Evolutionary conservation across 1,140 invertebrate genomes (phyloP), one percentile per base, ranked within the genome.

Genomic region (Rhopalosiphum maidis): DNA sequence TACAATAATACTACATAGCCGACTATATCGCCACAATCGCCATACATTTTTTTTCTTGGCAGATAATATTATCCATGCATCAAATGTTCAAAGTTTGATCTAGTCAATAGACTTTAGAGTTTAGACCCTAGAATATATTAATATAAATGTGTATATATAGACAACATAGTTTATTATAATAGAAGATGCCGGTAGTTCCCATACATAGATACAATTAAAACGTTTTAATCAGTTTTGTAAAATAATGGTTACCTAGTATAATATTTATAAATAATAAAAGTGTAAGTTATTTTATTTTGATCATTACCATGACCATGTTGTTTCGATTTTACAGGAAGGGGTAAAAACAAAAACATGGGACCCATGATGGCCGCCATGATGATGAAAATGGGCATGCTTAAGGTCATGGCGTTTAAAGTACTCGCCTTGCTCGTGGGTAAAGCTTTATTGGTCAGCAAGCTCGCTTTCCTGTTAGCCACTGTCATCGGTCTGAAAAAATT

Each of bases 401-500:
- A 97, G 54, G 97, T 97, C 68, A 94, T 98, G 25, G 96, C 97
- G 3, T 97, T 98, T 95, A 98, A 98, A 94, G 97, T 97, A 21
- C 95, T 98, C 2, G 97, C 97, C n/a, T 95, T 98, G 8, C 96
- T 98, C 51, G 97, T 98, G 8, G 97, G 97, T 94, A 98, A 98
- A 95, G 97, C 97, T 48, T 96, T 98, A 0, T 96, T 98, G 2
- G 96, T 98, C 18, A 97, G 97, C 90, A 98, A 98, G 96, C 97
- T 98, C 82, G 97, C 97, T 2, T 96, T 98, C 9, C 96, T 98
- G 0, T 95, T 98, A 23, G 97, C 97, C 2, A 96, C 96, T 48
- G 97, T 98, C 93, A 97, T 98, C 93, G 97, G 97, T 37, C 95
- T 98, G 94, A 98, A 98, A 96, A 98, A 98, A 94, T 95, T 98